Evolutionary conservation across 2,888 invertebrate genomes (phyloP), one percentile per base, ranked within the genome.

Genomic region (Tachina lurida): DNA sequence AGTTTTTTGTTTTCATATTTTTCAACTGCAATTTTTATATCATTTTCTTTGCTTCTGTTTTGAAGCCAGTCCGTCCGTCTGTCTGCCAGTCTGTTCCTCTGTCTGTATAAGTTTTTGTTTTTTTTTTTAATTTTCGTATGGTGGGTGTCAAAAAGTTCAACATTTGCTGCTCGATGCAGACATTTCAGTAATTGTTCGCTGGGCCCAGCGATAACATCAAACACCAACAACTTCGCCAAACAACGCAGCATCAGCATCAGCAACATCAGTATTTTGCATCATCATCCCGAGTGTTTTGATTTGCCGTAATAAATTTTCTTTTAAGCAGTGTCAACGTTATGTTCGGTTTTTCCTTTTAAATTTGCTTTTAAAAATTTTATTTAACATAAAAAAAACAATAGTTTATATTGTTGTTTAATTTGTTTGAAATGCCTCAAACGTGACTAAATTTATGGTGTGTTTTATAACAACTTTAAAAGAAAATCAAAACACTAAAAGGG

Each of bases 81-180:
- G 13, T 43, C 31, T 39, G 43, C 15, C 45, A 39, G 58, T n/a
- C n/a, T 62, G 65, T 47, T 7, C 39, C 17, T 15, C n/a, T 31
- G 10, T 60, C 12, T 58, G 43, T 31, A 2, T 52, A 62, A 58
- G 49, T 45, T 62, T 56, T 70, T 52, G 62, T 31, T 67, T 41
- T 39, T n/a, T 45, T 75, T 49, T 86, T 87, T 77, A 76, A 84
- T 62, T 74, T 62, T 77, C 84, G 56, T 84, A 88, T 91, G 89
- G 90, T 91, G 91, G 91, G 91, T 91, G 91, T 91, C 91, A 89
- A 88, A 89, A 88, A 89, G 90, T 89, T 89, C 89, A 89, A 86
- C 87, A 87, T 87, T 89, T 88, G 84, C 87, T 78, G 84, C 52
- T 89, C 84, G 88, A 87, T 88, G 88, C 90, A 90, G 88, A 89